phyloP scores from a whole-genome alignment of 1,140 invertebrate species.

The Drosophila sproati region DNA sequence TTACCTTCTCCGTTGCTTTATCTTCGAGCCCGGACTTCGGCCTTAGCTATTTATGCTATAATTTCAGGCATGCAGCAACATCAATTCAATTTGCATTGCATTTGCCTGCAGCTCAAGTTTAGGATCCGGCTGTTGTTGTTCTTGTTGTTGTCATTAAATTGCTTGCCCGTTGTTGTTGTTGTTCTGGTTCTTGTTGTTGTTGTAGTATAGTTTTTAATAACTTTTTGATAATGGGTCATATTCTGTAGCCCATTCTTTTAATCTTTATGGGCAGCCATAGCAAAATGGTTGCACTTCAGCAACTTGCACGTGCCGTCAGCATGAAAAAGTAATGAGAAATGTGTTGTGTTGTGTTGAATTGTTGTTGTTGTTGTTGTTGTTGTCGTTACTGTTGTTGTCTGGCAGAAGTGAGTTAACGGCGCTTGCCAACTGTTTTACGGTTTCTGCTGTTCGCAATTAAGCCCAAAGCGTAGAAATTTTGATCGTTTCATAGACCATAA shows the following conservation, averaged over 20 bases:
- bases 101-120: conserved; percentile 23
- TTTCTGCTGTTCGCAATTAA: conserved; percentile 65
- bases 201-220: conserved; percentile 22
- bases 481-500: conserved; percentile 78
- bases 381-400: conserved; percentile 6
- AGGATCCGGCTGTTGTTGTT: neutral
- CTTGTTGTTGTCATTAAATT: conserved; percentile 1
- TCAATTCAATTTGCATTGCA: conserved; percentile 79
- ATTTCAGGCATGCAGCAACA: conserved; percentile 71
- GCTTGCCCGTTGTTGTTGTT: neutral
- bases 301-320: conserved; percentile 35
- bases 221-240: conserved; percentile 38
- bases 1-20: conserved; percentile 13
- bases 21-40: conserved; percentile 2
- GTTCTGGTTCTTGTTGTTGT: conserved; percentile 9
- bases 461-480: conserved; percentile 72
- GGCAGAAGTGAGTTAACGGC: conserved; percentile 56
- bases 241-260: neutral
- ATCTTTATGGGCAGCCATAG: conserved; percentile 25
- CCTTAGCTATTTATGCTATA: conserved; percentile 77
- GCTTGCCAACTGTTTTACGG: conserved; percentile 74
- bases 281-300: conserved; percentile 38
- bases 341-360: neutral
- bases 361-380: neutral
- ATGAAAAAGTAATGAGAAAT: conserved; percentile 17